Base-by-base conservation (phyloP, 1,140 invertebrate genomes). In the Myzus persicae region DNA sequence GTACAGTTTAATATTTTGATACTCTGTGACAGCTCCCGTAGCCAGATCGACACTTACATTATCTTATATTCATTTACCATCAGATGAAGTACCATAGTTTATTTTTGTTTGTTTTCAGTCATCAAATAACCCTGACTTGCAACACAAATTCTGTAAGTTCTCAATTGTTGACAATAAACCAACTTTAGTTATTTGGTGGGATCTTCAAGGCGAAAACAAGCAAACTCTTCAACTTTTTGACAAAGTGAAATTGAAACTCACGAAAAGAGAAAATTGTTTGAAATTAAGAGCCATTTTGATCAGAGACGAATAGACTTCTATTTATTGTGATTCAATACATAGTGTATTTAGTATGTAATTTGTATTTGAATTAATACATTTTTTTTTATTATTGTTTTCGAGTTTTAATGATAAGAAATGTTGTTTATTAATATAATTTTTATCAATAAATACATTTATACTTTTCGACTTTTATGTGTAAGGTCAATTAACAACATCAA, bases 241-340 rank as follows among this genome's bases (percentile, higher is more conserved):
- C 14, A 85, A 51, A 54, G 91, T 93, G 2, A 93, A 84, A 93
- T 54, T 93, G 46, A 48, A 40, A 14, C 24, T 93, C 1, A 2
- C 26, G 0, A 93, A 93, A 85, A 93, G 40, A 42, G 26, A 85
- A 3, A 42, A 42, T 85, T 84, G 48, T 85, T 48, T 93, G 18
- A 84, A 85, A 85, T 1, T 93, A 54, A 85, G 76, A 93, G 91
- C 67, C 7, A 26, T 93, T 84, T 93, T 93, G 8, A 54, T 85
- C 18, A 48, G 26, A 40, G 46, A 85, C 36, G 18, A 46, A 81
- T 82, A 40, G 14, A 84, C 20, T 38, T 38, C 24, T 48, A 8
- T 40, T 84, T 38, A 40, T 46, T 82, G 76, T 92, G 76, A 92
- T 84, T 36, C 22, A 36, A n/a, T 54, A 26, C 48, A 36, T 54